Evolutionary conservation across 1,140 invertebrate genomes (phyloP).

Genomic region (Elysia chlorotica): DNA sequence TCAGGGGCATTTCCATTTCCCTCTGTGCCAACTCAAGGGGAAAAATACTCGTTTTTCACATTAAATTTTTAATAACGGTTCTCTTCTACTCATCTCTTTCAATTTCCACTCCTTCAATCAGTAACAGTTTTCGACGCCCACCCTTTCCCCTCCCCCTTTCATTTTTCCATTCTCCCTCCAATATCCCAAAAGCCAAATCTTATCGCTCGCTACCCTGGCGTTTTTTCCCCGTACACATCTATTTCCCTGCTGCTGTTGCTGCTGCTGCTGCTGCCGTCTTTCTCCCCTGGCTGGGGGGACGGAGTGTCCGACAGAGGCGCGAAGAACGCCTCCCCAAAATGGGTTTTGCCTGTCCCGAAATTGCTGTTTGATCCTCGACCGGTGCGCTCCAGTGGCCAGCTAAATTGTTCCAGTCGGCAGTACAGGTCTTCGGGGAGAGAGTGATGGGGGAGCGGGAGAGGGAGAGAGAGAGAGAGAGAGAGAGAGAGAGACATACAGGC

Average conservation of each 20-base stretch:
- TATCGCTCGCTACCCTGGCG: neutral
- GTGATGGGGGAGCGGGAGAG: neutral
- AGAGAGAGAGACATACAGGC: neutral
- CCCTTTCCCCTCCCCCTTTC: neutral
- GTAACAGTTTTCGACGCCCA: neutral
- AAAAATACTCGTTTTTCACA: constrained; percentile 23
- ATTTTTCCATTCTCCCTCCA: neutral
- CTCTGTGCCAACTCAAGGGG: constrained; percentile 1
- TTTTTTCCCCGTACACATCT: neutral
- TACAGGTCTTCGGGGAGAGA: neutral
- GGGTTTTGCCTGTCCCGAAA: no score
- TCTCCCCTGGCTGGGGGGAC: no score
- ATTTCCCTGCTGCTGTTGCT: no score
- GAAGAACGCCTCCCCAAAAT: no score
- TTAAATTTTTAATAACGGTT: constrained; percentile 22
- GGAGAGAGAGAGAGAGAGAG: constrained; percentile 3
- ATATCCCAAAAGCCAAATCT: neutral
- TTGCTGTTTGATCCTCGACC: no score
- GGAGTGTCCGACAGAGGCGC: no score
- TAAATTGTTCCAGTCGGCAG: no score
- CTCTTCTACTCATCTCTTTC: constrained; percentile 5
- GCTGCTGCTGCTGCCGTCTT: no score
- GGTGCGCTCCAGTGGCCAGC: no score
- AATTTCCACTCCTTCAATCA: neutral
- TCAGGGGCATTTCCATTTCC: no score